Percentiles rank a stretch among this genome's conserved stretches.
Conservation (phyloP, 2,797 vertebrate genomes). For the Ataeniobius toweri region DNA sequence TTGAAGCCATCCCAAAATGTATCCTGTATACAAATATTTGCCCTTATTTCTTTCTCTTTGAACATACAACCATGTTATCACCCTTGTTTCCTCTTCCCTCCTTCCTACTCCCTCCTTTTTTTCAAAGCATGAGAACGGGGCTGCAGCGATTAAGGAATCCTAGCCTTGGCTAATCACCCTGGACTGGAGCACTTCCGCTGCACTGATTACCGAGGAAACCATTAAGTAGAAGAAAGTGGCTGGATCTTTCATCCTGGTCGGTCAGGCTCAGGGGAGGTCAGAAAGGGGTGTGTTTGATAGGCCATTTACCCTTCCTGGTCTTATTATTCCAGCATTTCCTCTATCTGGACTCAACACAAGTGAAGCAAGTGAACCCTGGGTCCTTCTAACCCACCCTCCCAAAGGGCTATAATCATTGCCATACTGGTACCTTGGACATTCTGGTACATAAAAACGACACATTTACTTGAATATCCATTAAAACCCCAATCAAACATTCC, state of each 20-base stretch:
- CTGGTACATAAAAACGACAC: constrained; percentile 37
- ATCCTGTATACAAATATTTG: constrained; percentile 43
- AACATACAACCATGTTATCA: constrained; percentile 76
- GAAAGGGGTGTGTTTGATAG: constrained; percentile 85
- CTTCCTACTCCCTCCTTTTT: constrained; percentile 63
- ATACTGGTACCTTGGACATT: constrained; percentile 76
- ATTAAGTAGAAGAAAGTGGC: constrained; percentile 89
- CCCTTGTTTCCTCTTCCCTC: constrained; percentile 78
- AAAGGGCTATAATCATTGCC: constrained; percentile 84
- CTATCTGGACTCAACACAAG: constrained; percentile 79
- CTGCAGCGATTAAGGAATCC: constrained; percentile 83
- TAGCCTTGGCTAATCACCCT: constrained; percentile 82
- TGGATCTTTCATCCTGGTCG: constrained; percentile 88
- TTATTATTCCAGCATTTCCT: constrained; percentile 86
- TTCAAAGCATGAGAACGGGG: constrained; percentile 81
- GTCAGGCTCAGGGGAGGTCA: constrained; percentile 86
- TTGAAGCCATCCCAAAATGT: constrained; percentile 24
- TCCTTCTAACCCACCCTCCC: constrained; percentile 57
- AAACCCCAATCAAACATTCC: constrained; percentile 16
- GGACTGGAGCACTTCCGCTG: constrained; percentile 86
- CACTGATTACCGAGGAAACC: constrained; percentile 91
- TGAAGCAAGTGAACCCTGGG: constrained; percentile 61
- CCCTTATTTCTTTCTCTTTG: constrained; percentile 52
- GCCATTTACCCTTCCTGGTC: constrained; percentile 86
- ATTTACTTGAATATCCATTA: constrained; percentile 33